Base-by-base conservation (phyloP, 2,797 vertebrate species). In the Cichlasoma orientale region DNA sequence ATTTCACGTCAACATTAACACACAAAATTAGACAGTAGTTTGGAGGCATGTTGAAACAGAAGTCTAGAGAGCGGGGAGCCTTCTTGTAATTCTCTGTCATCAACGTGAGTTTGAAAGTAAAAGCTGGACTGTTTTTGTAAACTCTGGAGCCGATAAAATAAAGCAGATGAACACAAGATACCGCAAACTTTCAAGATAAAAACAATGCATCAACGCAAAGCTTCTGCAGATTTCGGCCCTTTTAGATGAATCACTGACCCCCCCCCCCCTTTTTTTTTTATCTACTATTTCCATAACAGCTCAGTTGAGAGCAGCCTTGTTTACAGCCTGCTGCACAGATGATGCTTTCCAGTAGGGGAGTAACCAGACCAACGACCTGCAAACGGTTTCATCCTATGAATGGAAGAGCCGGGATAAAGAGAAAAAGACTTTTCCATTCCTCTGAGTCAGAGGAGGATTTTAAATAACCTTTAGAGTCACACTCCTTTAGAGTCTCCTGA, bases 391-490 rank as follows among this genome's bases (percentile, higher is more conserved):
- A 55, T 21, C 59, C 52, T 1, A 9, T 61, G 73, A 86, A 87
- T 63, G 76, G 86, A 85, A 86, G 88, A 89, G 71, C 63, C 29
- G 29, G 50, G 56, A 79, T 73, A 44, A 83, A 74, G 66, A 89
- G 36, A 53, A 80, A 57, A 75, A 84, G 6, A 78, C 31, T 53
- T 84, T 83, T 79, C 82, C 87, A 80, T 85, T 90, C 78, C 82
- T 83, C 72, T 79, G 66, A 88, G 74, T 88, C 77, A 82, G 31
- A 85, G 83, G 52, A 77, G 77, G 77, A 83, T 86, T 86, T 92
- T 82, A 91, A 93, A 88, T 89, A 92, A 86, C 86, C 72, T 88
- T 80, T 58, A 74, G 56, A 83, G 68, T 81, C 69, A 56, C 44
- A 76, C 57, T 84, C 72, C 72, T 85, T 81, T 50, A 84, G 85